Conservation (phyloP, 1,140 invertebrate species). For the Caenorhabditis inopinata region DNA sequence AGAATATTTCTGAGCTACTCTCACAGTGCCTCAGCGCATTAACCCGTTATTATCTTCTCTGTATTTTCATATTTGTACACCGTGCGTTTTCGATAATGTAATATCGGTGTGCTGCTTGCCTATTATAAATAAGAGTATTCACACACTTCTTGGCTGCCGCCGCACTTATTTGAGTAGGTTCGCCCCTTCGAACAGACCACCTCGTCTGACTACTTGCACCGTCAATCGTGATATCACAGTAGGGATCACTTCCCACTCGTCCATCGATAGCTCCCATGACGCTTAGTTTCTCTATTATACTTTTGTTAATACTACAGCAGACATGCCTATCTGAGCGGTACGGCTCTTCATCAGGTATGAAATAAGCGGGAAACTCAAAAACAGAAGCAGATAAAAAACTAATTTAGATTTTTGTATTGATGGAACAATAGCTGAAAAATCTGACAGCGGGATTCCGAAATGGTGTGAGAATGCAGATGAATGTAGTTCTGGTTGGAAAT, state of each 20-base stretch:
- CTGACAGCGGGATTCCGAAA: not conserved
- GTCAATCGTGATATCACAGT: not conserved
- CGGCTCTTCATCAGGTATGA: not conserved
- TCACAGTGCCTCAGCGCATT: not conserved
- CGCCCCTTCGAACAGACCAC: not conserved
- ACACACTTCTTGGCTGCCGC: not conserved
- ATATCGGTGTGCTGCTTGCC: not conserved
- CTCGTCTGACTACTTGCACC: not conserved
- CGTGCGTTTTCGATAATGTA: conserved; percentile 28
- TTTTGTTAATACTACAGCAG: not conserved
- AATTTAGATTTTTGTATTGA: not conserved
- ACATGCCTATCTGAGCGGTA: not conserved
- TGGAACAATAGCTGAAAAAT: conserved; percentile 6
- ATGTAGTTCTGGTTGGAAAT: conserved; percentile 28
- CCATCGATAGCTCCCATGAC: not conserved
- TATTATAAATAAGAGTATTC: conserved; percentile 28
- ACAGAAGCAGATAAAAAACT: too few relatives aligned
- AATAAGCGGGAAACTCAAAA: too few relatives aligned
- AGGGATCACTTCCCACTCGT: not conserved
- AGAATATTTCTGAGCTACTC: too few relatives aligned
- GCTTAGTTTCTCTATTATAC: not conserved
- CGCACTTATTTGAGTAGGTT: not conserved
- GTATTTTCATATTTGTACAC: conserved; percentile 27
- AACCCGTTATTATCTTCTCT: not conserved
- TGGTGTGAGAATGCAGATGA: conserved; percentile 3